Evolutionary conservation across 1,140 invertebrate species (phyloP).

Genomic region (Microplitis demolitor): DNA sequence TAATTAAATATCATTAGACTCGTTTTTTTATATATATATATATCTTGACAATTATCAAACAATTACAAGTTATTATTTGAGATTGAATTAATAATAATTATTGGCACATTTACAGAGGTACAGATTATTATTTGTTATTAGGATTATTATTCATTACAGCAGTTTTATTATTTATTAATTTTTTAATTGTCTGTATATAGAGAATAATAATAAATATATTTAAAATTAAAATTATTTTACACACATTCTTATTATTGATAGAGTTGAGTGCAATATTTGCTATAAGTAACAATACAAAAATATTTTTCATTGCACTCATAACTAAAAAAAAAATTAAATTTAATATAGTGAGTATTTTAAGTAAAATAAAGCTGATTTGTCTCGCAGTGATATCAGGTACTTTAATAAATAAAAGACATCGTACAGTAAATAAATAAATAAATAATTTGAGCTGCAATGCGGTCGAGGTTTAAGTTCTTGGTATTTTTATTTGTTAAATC

Average conservation of each 20-base stretch:
- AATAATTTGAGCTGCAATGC: constrained; percentile 11
- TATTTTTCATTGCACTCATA: background rate
- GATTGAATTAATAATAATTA: background rate
- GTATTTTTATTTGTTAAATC: background rate
- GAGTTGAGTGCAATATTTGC: background rate
- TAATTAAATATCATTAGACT: background rate
- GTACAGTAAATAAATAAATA: too few relatives aligned
- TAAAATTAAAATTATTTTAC: background rate
- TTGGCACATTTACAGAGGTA: background rate
- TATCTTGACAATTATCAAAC: too few relatives aligned
- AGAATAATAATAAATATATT: background rate
- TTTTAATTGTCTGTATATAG: background rate
- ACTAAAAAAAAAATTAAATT: background rate
- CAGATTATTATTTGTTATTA: background rate
- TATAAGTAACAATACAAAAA: background rate
- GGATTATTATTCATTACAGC: background rate
- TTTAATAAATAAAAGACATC: background rate
- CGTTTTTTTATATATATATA: background rate
- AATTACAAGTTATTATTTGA: too few relatives aligned
- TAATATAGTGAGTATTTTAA: background rate
- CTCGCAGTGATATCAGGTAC: background rate
- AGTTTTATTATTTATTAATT: background rate
- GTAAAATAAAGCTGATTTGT: background rate
- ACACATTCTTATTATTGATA: background rate
- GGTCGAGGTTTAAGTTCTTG: too few relatives aligned